Conservation (phyloP, 2,888 invertebrate species). For the Xylophagus ater region DNA sequence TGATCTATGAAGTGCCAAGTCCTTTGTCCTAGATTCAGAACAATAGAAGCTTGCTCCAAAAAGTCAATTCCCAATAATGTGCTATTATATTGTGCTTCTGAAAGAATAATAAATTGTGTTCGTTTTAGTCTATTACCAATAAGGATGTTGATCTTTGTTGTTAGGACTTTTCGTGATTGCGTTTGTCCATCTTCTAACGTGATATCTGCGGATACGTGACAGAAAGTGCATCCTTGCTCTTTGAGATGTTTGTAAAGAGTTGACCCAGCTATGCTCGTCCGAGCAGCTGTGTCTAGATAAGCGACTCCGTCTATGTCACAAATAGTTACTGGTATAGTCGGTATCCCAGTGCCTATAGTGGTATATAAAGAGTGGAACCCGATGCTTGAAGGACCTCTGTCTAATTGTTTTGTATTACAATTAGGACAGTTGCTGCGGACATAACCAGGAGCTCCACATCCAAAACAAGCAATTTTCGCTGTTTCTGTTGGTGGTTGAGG, state of each 20-base stretch:
- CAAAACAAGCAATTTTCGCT: no score
- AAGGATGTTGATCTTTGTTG: conserved; percentile 2
- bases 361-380: conserved; percentile 9
- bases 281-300: conserved; percentile 17
- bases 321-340: conserved; percentile 12
- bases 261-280: conserved; percentile 18
- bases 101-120: conserved; percentile 2
- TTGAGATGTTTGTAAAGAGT: conserved; percentile 3
- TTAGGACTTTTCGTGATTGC: conserved; percentile 1
- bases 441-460: conserved; percentile 5
- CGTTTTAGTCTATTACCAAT: conserved; percentile 9
- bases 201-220: conserved; percentile 1
- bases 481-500: no score
- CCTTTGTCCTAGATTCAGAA: conserved; percentile 1
- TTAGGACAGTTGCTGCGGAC: conserved; percentile 5
- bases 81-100: conserved; percentile 6
- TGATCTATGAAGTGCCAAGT: neutral
- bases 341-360: conserved; percentile 3
- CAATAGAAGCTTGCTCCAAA: conserved; percentile 1
- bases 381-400: conserved; percentile 2
- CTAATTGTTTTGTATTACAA: conserved; percentile 2
- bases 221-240: conserved; percentile 2
- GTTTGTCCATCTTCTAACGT: conserved; percentile 5
- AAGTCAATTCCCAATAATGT: conserved; percentile 13
- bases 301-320: conserved; percentile 16